phyloP scores from a whole-genome alignment of 2,113 vertebrate genomes.

The Heloderma charlesbogerti region DNA sequence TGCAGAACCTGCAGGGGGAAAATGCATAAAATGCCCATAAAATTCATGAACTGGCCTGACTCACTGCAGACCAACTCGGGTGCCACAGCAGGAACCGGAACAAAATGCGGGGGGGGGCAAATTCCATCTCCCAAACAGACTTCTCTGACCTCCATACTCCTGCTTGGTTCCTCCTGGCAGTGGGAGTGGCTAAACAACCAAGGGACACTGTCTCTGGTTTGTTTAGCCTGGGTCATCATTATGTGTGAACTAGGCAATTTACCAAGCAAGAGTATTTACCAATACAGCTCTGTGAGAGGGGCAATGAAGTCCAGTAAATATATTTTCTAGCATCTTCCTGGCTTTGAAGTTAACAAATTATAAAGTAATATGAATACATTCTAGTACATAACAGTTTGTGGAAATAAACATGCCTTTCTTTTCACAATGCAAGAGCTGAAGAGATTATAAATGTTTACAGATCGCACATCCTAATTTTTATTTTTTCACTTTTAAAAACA shows the following conservation, averaged over 20 bases:
- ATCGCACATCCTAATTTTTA: constrained; percentile 21
- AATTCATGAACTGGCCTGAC: no score
- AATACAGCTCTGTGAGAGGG: background rate
- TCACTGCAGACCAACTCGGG: no score
- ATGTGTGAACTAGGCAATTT: constrained; percentile 2
- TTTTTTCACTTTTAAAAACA: constrained; percentile 42
- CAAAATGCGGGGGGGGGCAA: no score
- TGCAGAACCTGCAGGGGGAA: no score
- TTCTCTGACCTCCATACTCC: no score
- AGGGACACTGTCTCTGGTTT: no score
- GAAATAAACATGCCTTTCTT: constrained; percentile 37
- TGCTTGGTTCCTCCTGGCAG: no score
- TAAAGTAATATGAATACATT: constrained; percentile 49
- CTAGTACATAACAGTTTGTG: constrained; percentile 15
- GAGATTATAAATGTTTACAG: constrained; percentile 29
- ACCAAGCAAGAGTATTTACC: background rate
- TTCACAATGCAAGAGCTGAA: constrained; percentile 34
- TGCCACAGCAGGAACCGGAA: no score
- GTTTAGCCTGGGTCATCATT: no score
- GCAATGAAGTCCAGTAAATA: constrained; percentile 14
- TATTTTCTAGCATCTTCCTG: constrained; percentile 31
- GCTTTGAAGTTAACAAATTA: constrained; percentile 39
- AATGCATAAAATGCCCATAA: no score
- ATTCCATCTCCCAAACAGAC: no score
- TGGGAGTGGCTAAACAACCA: no score